Conservation (phyloP, 1,140 invertebrate genomes). For the Drosophila insularis region DNA sequence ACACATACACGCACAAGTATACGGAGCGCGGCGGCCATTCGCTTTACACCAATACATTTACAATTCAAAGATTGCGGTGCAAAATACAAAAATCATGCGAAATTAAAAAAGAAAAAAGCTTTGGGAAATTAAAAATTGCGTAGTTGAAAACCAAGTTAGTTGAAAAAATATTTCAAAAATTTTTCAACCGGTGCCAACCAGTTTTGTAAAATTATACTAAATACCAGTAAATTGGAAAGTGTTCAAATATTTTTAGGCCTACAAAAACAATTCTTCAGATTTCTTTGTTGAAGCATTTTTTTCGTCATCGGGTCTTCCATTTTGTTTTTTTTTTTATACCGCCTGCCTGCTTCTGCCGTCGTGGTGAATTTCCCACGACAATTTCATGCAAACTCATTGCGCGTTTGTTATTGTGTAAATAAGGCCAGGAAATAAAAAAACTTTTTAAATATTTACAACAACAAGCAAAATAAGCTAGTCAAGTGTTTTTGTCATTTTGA, state of each 20-base stretch:
- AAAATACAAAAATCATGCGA: conserved; percentile 79
- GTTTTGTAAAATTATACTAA: conserved; percentile 20
- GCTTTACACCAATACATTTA: conserved; percentile 49
- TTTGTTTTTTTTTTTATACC: conserved; percentile 71
- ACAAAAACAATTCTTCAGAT: conserved; percentile 59
- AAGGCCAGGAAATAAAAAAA: conserved; percentile 13
- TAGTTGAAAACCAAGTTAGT: conserved; percentile 53
- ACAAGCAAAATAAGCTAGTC: conserved; percentile 4
- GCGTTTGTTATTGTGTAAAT: conserved; percentile 43
- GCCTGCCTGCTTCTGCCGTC: conserved; percentile 53
- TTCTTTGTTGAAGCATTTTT: conserved; percentile 72
- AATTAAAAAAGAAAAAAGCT: conserved; percentile 33
- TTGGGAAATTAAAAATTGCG: conserved; percentile 63
- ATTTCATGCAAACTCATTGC: conserved; percentile 62
- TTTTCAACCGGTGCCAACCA: conserved; percentile 7
- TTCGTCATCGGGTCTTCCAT: conserved; percentile 74
- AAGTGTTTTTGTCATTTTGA: conserved; percentile 18
- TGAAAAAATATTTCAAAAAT: background rate
- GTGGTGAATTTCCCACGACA: conserved; percentile 72
- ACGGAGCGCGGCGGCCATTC: conserved; percentile 63
- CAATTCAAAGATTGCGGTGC: conserved; percentile 69
- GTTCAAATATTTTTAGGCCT: conserved; percentile 26
- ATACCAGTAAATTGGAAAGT: conserved; percentile 2
- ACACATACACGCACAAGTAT: conserved; percentile 24
- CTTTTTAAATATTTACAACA: conserved; percentile 1